phyloP scores from a whole-genome alignment of 2,797 vertebrate species.

The Potorous gilbertii region DNA sequence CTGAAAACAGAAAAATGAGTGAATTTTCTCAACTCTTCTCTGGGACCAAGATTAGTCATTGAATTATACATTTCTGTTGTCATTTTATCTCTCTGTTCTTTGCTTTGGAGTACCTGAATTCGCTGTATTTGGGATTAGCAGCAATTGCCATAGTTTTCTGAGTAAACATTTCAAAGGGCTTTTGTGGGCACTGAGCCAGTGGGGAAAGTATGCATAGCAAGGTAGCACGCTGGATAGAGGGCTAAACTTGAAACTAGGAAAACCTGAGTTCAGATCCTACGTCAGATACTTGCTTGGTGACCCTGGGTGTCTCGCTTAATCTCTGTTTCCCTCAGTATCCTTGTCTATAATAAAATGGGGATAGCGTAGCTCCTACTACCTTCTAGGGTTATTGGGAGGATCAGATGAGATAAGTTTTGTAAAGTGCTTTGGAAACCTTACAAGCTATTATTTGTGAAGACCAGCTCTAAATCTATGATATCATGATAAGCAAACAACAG shows the following conservation, averaged over 20 bases:
- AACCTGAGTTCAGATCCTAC: neutral
- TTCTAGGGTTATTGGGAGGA: neutral
- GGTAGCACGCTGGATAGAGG: neutral
- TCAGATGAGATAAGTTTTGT: neutral
- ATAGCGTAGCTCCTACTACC: neutral
- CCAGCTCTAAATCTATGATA: neutral
- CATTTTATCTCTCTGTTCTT: neutral
- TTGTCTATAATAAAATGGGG: neutral
- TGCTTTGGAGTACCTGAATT: neutral
- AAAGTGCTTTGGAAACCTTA: neutral
- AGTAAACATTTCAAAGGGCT: neutral
- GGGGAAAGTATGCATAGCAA: neutral
- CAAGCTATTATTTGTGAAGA: neutral
- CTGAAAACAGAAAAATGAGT: neutral
- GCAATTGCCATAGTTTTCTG: neutral
- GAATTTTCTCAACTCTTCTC: neutral
- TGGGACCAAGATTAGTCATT: neutral
- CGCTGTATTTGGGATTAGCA: neutral
- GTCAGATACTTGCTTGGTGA: neutral
- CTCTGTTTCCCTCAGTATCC: neutral
- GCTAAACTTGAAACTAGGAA: neutral
- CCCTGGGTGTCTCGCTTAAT: neutral
- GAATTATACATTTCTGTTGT: neutral
- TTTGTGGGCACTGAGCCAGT: neutral
- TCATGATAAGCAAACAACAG: neutral